Evolutionary conservation across 2,113 vertebrate species (phyloP).

Genomic region (Apus apus): DNA sequence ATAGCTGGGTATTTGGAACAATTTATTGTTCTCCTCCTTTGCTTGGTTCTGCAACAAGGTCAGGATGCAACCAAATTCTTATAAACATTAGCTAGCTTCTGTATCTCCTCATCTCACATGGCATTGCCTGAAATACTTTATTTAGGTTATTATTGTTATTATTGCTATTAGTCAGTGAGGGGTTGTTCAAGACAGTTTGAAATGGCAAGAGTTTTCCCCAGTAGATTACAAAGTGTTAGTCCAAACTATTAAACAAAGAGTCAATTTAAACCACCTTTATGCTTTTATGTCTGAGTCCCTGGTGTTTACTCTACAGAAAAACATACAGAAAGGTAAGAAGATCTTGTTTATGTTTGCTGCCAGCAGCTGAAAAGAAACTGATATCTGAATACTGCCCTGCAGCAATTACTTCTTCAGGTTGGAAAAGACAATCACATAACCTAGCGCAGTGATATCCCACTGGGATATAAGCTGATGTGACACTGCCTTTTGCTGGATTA

Average conservation of each 20-base stretch:
- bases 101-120: background rate
- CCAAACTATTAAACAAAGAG: background rate
- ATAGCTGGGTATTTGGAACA: background rate
- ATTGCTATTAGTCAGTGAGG: background rate
- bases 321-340: background rate
- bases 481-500: background rate
- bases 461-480: background rate
- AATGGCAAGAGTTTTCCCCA: background rate
- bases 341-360: background rate
- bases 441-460: background rate
- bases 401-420: background rate
- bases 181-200: background rate
- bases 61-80: background rate
- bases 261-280: background rate
- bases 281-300: background rate
- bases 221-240: background rate
- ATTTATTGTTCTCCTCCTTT: background rate
- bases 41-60: background rate
- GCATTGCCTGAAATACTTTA: background rate
- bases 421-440: background rate
- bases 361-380: background rate
- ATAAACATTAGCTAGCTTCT: background rate
- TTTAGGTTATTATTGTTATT: background rate
- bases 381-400: background rate
- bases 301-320: background rate